Evolutionary conservation across 2,888 invertebrate species (phyloP).

Genomic region (Acronicta leporina): DNA sequence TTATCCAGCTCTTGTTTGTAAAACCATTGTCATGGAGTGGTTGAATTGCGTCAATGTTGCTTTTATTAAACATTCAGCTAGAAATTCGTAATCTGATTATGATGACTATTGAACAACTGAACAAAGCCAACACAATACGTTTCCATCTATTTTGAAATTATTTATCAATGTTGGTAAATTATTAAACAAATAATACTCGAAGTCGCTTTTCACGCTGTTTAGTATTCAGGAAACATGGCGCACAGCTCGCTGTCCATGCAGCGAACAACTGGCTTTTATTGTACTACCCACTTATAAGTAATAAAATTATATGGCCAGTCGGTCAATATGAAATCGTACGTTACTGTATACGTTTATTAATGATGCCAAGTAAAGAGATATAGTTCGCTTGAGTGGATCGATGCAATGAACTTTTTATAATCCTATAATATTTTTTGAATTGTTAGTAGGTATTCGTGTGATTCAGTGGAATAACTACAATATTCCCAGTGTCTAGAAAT

Average conservation of each 20-base stretch:
- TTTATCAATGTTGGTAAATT: slow-evolving; percentile 40
- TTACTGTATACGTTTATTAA: slow-evolving; percentile 18
- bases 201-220: slow-evolving; percentile 48
- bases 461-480: no score
- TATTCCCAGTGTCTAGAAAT: no score
- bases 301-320: slow-evolving; percentile 56
- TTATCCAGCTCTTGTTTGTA: no score
- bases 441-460: not conserved
- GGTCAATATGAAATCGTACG: slow-evolving; percentile 29
- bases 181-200: slow-evolving; percentile 38
- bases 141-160: slow-evolving; percentile 31
- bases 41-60: no score
- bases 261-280: slow-evolving; percentile 52
- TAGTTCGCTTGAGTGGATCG: slow-evolving; percentile 1
- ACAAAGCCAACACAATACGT: not conserved
- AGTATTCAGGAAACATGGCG: slow-evolving; percentile 53
- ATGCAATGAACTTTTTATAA: slow-evolving; percentile 10
- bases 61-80: not conserved
- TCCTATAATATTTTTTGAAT: not conserved
- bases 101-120: not conserved
- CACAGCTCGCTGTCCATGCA: slow-evolving; percentile 31
- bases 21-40: no score
- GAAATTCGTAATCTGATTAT: not conserved
- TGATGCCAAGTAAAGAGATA: slow-evolving; percentile 13
- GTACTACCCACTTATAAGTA: slow-evolving; percentile 53